Evolutionary conservation across 2,888 invertebrate genomes (phyloP).

Genomic region (Hyposoter didymator): DNA sequence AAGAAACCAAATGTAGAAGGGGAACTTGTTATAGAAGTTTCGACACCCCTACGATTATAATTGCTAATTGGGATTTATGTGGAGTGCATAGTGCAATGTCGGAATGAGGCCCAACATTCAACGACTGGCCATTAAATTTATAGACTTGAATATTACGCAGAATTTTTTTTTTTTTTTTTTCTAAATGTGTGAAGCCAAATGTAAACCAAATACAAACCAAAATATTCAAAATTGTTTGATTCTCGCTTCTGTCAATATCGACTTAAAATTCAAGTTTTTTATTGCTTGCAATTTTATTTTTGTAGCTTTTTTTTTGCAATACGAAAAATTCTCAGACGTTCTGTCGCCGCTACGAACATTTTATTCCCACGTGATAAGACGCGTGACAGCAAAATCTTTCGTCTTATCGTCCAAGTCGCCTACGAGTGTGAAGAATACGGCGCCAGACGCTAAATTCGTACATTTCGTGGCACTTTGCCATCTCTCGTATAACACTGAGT

Average conservation of each 20-base stretch:
- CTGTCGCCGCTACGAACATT: not conserved
- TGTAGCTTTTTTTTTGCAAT: not conserved
- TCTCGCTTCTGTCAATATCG: not conserved
- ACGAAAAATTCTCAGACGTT: not conserved
- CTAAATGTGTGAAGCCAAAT: no score
- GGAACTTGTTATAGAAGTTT: not conserved
- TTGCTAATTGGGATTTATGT: not conserved
- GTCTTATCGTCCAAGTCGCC: conserved; percentile 41
- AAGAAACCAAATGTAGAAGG: conserved; percentile 28
- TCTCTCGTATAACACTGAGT: conserved; percentile 11
- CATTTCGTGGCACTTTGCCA: conserved; percentile 62
- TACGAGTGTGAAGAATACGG: conserved; percentile 21
- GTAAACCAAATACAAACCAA: no score
- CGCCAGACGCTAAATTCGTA: conserved; percentile 62
- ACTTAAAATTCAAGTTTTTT: not conserved
- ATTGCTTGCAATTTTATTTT: not conserved
- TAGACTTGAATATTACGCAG: not conserved
- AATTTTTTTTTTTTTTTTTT: not conserved
- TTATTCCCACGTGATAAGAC: conserved; percentile 26
- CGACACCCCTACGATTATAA: conserved; percentile 1
- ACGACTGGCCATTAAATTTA: not conserved
- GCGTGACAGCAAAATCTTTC: conserved; percentile 36
- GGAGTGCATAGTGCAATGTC: conserved; percentile 20
- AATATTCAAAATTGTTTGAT: not conserved
- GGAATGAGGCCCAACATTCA: conserved; percentile 1